Percentiles rank a stretch among this genome's conserved stretches.
Evolutionary conservation across 64 coral and sea anemone genomes (phyloP).

Genomic region (Dendrophyllia cribrosa): DNA sequence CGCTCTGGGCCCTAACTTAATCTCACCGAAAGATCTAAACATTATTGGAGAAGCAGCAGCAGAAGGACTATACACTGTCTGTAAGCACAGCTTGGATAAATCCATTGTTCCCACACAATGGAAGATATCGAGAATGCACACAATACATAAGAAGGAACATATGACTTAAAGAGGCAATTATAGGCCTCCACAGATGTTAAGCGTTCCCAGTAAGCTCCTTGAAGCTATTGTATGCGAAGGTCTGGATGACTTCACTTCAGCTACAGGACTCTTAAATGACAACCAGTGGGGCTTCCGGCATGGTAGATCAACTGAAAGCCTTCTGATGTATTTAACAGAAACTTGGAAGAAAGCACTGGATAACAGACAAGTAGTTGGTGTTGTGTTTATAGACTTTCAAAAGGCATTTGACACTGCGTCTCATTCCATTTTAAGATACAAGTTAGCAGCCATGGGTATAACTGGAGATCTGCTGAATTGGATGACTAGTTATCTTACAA

Average conservation of each 20-base stretch:
- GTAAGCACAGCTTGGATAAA: conserved; percentile 11
- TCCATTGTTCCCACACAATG: conserved; percentile 56
- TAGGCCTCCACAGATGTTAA: conserved; percentile 49
- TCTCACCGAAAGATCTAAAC: conserved; percentile 60
- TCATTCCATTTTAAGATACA: conserved; percentile 34
- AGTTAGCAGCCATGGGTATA: conserved; percentile 61
- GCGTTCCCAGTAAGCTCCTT: conserved; percentile 47
- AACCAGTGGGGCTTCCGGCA: conserved; percentile 63
- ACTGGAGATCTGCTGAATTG: conserved; percentile 62
- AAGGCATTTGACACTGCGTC: conserved; percentile 65
- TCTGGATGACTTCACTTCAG: conserved; percentile 44
- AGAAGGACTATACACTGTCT: conserved; percentile 41
- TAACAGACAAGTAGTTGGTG: conserved; percentile 62
- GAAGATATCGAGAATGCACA: conserved; percentile 54
- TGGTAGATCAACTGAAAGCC: conserved; percentile 39
- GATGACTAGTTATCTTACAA: conserved; percentile 56
- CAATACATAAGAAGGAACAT: conserved; percentile 59
- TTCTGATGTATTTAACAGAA: conserved; percentile 51
- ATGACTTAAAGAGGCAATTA: conserved; percentile 32
- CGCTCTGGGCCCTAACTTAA: conserved; percentile 42
- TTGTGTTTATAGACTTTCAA: conserved; percentile 52
- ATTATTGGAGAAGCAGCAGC: conserved; percentile 38
- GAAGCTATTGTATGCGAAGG: conserved; percentile 52
- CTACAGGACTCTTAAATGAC: conserved; percentile 28
- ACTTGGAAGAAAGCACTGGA: conserved; percentile 48